phyloP scores from a whole-genome alignment of 2,888 invertebrate species.

The Trimorus sp. region DNA sequence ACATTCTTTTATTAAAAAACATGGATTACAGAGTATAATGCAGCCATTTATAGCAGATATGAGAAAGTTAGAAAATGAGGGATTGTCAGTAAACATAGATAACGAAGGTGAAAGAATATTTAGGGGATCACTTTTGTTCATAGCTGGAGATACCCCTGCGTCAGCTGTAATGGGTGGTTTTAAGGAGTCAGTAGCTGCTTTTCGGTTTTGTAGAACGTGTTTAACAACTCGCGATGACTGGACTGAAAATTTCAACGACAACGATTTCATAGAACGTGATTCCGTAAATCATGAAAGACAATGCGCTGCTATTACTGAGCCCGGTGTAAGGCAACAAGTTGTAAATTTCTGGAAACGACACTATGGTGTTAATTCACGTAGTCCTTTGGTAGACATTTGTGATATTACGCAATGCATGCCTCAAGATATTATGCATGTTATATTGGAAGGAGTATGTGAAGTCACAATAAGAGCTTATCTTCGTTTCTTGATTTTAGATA shows the following conservation, averaged over 20 bases:
- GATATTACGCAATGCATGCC: no score
- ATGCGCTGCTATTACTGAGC: conserved; percentile 21
- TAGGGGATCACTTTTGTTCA: no score
- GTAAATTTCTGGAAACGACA: conserved; percentile 12
- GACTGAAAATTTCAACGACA: conserved; percentile 6
- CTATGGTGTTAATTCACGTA: conserved; percentile 8
- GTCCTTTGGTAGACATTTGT: no score
- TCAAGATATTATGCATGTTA: no score
- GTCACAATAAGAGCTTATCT: no score
- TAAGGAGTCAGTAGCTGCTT: conserved; percentile 59
- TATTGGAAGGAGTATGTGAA: no score
- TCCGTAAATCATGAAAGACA: not conserved
- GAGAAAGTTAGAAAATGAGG: conserved; percentile 14
- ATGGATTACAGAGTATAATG: conserved; percentile 46
- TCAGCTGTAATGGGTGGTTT: conserved; percentile 66
- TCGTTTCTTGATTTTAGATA: no score
- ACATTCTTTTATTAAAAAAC: conserved; percentile 46
- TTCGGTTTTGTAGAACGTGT: no score
- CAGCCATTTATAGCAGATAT: conserved; percentile 52
- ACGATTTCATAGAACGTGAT: conserved; percentile 6
- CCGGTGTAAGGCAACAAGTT: not conserved
- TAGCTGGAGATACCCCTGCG: conserved; percentile 60
- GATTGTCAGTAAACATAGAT: conserved; percentile 13
- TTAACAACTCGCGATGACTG: not conserved
- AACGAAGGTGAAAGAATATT: no score